Evolutionary conservation across 2,113 vertebrate species (phyloP).

Genomic region (Takifugu flavidus): DNA sequence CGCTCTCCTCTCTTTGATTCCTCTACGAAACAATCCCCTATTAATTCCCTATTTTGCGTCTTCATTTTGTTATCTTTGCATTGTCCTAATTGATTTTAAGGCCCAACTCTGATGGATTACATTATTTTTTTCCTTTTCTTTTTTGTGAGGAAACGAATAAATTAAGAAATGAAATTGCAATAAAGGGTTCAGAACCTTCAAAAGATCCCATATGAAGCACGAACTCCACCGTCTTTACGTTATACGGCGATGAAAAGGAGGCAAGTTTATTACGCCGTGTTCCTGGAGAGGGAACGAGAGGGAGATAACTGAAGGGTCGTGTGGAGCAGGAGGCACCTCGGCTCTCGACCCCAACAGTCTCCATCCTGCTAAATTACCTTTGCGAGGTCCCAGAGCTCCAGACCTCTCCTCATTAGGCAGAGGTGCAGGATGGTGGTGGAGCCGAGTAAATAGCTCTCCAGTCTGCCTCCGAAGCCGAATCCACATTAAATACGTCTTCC

Average conservation of each 20-base stretch:
- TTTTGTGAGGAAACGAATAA: too few species aligned
- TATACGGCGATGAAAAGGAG: not conserved
- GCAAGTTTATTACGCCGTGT: too few species aligned
- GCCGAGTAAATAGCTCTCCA: slow-evolving; percentile 45
- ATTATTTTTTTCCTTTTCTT: too few species aligned
- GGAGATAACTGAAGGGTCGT: not conserved
- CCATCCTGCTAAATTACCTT: slow-evolving; percentile 42
- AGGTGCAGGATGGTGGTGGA: slow-evolving; percentile 32
- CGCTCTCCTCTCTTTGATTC: not conserved
- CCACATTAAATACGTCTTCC: slow-evolving; percentile 23
- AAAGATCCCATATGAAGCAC: too few species aligned
- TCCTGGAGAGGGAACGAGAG: not conserved
- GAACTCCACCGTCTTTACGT: too few species aligned
- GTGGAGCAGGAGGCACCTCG: not conserved
- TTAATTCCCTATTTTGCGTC: not conserved
- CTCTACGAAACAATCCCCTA: slow-evolving; percentile 6
- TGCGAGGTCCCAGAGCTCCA: slow-evolving; percentile 35
- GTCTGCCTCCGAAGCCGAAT: slow-evolving; percentile 16
- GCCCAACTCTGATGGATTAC: too few species aligned
- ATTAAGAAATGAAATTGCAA: too few species aligned
- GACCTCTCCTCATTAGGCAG: slow-evolving; percentile 52
- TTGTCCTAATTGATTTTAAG: too few species aligned
- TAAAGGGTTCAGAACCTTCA: too few species aligned
- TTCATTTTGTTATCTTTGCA: too few species aligned
- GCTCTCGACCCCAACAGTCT: not conserved